Base-by-base conservation (phyloP, 2,113 vertebrate genomes). In the Channa maculata region DNA sequence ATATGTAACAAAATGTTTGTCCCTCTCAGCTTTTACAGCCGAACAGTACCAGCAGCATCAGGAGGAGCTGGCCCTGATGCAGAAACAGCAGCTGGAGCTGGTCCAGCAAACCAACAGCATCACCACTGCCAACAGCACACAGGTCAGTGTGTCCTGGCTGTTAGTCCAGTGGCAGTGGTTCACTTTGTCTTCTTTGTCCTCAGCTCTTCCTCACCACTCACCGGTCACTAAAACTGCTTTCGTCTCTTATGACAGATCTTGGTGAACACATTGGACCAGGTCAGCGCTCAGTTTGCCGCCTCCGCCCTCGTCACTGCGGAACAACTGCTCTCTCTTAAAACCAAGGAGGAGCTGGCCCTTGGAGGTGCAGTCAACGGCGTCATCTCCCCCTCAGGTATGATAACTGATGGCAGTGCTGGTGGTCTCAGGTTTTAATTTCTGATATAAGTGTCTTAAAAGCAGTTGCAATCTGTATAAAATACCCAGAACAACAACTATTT, bases 31-130 rank as follows among this genome's bases (percentile, higher is more conserved):
- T 90, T 96, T 98, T 92, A 98, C 97, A 94, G 96, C 96, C 83
- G 97, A 99, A 92, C 94, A 99, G 95, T 99, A 97, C 96, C 98
- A 98, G 96, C 97, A 97, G 92, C 97, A 99, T 93, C 98, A 98
- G 82, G 96, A 99, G 89, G 96, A 99, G 92, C 96, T 99, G 95
- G 95, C 95, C 87, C 95, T 98, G 89, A 99, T 99, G 98, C 96
- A 98, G 96, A 97, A 97, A 92, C 96, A 98, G 91, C 98, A 99
- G 95, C 96, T 98, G 95, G 97, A 96, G 92, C 97, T 97, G 93
- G 94, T 94, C 90, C 97, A 97, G 80, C 86, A 95, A 79, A 85
- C 90, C 84, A 90, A 84, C 93, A 96, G 93, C 92, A 94, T 92
- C 92, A 80, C 94, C 93, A 92, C 94, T 84, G 79, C 91, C 80